Conservation (phyloP, 2,113 vertebrate genomes). For the Xiphias gladius region DNA sequence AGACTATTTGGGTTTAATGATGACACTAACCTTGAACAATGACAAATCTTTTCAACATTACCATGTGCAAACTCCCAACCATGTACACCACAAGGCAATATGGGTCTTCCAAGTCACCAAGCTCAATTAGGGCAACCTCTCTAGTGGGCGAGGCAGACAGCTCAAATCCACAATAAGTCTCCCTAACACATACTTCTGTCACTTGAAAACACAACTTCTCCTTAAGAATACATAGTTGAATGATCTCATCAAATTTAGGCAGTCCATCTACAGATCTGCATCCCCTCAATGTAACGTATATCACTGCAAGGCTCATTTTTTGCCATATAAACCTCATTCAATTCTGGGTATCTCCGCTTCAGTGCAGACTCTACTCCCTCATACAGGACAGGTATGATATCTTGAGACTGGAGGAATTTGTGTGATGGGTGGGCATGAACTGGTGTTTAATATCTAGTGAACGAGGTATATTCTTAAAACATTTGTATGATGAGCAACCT, state of each 20-base stretch:
- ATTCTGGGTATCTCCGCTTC: slow-evolving; percentile 43
- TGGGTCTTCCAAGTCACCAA: slow-evolving; percentile 51
- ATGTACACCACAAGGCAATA: slow-evolving; percentile 47
- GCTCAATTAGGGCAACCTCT: slow-evolving; percentile 59
- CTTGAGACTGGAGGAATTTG: slow-evolving; percentile 23
- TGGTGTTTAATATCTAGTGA: slow-evolving; percentile 24
- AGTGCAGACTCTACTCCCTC: slow-evolving; percentile 11
- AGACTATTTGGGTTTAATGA: neutral
- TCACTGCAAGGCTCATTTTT: slow-evolving; percentile 44
- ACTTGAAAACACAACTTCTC: slow-evolving; percentile 38
- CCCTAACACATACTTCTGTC: slow-evolving; percentile 28
- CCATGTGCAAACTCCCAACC: slow-evolving; percentile 39
- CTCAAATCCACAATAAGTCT: slow-evolving; percentile 55
- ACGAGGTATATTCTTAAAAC: slow-evolving; percentile 4
- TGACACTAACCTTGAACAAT: slow-evolving; percentile 9
- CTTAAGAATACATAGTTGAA: slow-evolving; percentile 51
- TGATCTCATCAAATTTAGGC: slow-evolving; percentile 44
- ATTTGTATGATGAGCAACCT: slow-evolving; percentile 2
- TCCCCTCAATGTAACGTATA: slow-evolving; percentile 47
- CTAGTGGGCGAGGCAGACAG: slow-evolving; percentile 12
- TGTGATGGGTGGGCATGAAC: no score
- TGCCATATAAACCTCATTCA: slow-evolving; percentile 53
- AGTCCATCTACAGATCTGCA: slow-evolving; percentile 47
- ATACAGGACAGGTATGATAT: slow-evolving; percentile 39
- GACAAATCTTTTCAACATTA: slow-evolving; percentile 32